Evolutionary conservation across 1,140 invertebrate species (phyloP), one percentile per base, ranked within the genome.

Genomic region (Mactra quadrangularis): DNA sequence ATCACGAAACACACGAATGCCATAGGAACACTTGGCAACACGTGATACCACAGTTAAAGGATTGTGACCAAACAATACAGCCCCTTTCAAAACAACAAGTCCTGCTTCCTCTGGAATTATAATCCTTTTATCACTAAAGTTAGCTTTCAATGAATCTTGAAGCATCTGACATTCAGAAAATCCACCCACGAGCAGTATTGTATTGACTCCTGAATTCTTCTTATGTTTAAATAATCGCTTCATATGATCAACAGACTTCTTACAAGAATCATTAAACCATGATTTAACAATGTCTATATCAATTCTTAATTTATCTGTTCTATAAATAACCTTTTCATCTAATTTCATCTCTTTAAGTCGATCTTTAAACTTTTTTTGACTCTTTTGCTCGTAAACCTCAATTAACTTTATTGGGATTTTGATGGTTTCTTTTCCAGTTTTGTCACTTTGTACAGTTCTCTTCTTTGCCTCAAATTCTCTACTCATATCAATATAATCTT

Each of bases 91-190:
- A 2, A 83, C 70, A 4, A 52, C 60, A 17, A 76, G 31, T 0
- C 64, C 74, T 35, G 72, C 62, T 19, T 84, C 74, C 52, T 55
- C 53, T 25, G 82, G 72, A 35, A 68, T 41, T 52, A 83, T 68
- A 11, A 83, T 9, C 15, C 53, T 33, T 38, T 50, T 57, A 45
- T 55, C 35, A 19, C n/a, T n/a, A 59, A 83, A 83, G 13, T 76
- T 75, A 33, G 38, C 15, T 52, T 33, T 52, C 29, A 83, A 31
- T 25, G 52, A 60, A 4, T 62, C 62, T 71, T 84, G 62, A 17
- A 84, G 53, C 47, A 84, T 52, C n/a, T 27, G 25, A 3, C 50
- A 77, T 78, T 84, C 82, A 1, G 82, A 77, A 78, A 77, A 84
- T 2, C 82, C 82, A 53, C 72, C 82, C 1, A 84, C 74, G n/a